Conservation (phyloP, 2,888 invertebrate species). For the Cenopis cana region DNA sequence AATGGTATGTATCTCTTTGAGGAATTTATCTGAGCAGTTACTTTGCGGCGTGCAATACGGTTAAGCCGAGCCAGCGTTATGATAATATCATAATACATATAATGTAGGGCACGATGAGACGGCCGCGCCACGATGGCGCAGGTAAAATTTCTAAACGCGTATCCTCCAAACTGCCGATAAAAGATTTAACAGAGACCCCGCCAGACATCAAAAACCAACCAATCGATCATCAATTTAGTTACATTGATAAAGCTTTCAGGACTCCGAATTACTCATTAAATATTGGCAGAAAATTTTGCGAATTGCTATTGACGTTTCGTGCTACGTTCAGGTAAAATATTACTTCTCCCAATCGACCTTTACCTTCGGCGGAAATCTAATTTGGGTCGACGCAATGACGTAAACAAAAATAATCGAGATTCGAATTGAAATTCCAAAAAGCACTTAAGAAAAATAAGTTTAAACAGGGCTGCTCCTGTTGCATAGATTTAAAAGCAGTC, state of each 20-base stretch:
- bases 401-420: slow-evolving; percentile 53
- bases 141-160: slow-evolving; percentile 58
- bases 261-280: slow-evolving; percentile 40
- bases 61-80: slow-evolving; percentile 17
- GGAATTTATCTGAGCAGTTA: background rate
- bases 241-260: slow-evolving; percentile 37
- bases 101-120: slow-evolving; percentile 50
- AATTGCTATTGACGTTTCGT: slow-evolving; percentile 40
- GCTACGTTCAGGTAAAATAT: slow-evolving; percentile 41
- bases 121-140: slow-evolving; percentile 53
- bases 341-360: slow-evolving; percentile 41
- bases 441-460: slow-evolving; percentile 61
- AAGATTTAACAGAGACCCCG: slow-evolving; percentile 66
- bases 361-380: slow-evolving; percentile 26
- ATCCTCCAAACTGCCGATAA: slow-evolving; percentile 62
- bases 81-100: no score
- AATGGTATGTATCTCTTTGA: background rate
- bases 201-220: slow-evolving; percentile 63
- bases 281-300: slow-evolving; percentile 37
- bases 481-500: slow-evolving; percentile 76
- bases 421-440: slow-evolving; percentile 52
- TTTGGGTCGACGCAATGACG: slow-evolving; percentile 44
- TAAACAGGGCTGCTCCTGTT: slow-evolving; percentile 59
- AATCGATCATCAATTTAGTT: slow-evolving; percentile 60
- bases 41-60: background rate